Evolutionary conservation across 2,888 invertebrate species (phyloP), one percentile per base, ranked within the genome.

Genomic region (Ellobium chinense): DNA sequence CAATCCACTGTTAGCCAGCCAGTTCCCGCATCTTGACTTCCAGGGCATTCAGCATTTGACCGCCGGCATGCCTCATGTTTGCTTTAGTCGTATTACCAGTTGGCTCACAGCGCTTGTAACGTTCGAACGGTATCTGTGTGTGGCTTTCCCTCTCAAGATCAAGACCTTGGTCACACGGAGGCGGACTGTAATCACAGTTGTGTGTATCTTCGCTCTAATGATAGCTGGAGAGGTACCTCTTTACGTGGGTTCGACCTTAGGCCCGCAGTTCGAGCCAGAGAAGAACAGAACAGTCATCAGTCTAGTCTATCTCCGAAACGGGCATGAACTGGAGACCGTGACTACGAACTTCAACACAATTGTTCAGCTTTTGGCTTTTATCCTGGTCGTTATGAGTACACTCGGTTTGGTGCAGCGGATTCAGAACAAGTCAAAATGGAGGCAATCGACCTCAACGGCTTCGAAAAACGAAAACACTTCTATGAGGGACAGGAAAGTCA

Each of bases 21-120:
- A 56, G 24, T n/a, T n/a, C 36, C 27, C 24, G 21, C 1, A 56
- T 14, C 24, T 72, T 12, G 27, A 72, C 58, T 34, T 58, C 14
- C 72, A 72, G 14, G 72, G 58, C 1, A 31, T 72, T 24, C 56
- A 58, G 27, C 58, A 72, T 58, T 29, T 72, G 18, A 72, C 72
- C 2, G 54, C 58, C 12, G 72, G 24, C 3, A 18, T 1, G 27
- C 34, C 66, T 2, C 66, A 66, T 36, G 36, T 29, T 4, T 29
- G 29, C 37, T 7, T n/a, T n/a, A n/a, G n/a, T n/a, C n/a, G n/a
- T n/a, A n/a, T n/a, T n/a, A n/a, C n/a, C n/a, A n/a, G n/a, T n/a
- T n/a, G n/a, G n/a, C n/a, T n/a, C n/a, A n/a, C n/a, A n/a, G n/a
- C n/a, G n/a, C n/a, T n/a, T n/a, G n/a, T n/a, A n/a, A n/a, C n/a